Percentiles rank a stretch among this genome's conserved stretches.
Conservation (phyloP, 2,113 vertebrate genomes). For the Limanda limanda region DNA sequence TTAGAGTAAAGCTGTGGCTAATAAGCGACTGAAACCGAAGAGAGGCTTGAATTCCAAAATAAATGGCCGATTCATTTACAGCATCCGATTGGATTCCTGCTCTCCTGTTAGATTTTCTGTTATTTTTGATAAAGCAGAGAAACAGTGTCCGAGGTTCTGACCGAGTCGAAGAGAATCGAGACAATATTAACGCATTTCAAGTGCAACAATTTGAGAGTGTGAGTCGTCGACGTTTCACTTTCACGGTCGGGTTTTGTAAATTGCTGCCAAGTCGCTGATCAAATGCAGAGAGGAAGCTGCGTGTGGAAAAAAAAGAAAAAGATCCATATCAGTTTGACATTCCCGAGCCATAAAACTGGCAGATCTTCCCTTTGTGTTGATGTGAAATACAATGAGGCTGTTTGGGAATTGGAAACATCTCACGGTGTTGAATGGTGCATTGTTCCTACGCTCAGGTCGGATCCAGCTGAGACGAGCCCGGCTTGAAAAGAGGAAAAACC, state of each 20-base stretch:
- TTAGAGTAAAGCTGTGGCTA: conserved; percentile 57
- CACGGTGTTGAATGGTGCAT: conserved; percentile 31
- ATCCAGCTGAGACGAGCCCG: not conserved
- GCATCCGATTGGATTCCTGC: conserved; percentile 56
- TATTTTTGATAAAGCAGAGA: too few relatives aligned
- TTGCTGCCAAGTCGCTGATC: not conserved
- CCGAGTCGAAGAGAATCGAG: not conserved
- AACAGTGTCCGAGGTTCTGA: too few relatives aligned
- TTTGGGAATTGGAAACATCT: conserved; percentile 39
- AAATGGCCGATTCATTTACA: conserved; percentile 67
- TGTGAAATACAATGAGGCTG: conserved; percentile 31
- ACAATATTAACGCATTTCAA: not conserved
- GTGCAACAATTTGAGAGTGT: not conserved
- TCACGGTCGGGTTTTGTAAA: not conserved
- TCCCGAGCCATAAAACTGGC: conserved; percentile 9
- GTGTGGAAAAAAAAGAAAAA: conserved; percentile 8
- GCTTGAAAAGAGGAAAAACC: conserved; percentile 17
- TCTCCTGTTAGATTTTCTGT: conserved; percentile 44
- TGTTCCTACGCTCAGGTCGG: conserved; percentile 38
- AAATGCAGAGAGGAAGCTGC: not conserved
- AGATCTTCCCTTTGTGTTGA: conserved; percentile 30
- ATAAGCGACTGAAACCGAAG: conserved; percentile 67
- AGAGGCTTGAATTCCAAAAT: conserved; percentile 67
- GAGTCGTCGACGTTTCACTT: not conserved
- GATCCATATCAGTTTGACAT: conserved; percentile 7